Conservation (phyloP, 2,888 invertebrate species). For the Melanostoma scalare region DNA sequence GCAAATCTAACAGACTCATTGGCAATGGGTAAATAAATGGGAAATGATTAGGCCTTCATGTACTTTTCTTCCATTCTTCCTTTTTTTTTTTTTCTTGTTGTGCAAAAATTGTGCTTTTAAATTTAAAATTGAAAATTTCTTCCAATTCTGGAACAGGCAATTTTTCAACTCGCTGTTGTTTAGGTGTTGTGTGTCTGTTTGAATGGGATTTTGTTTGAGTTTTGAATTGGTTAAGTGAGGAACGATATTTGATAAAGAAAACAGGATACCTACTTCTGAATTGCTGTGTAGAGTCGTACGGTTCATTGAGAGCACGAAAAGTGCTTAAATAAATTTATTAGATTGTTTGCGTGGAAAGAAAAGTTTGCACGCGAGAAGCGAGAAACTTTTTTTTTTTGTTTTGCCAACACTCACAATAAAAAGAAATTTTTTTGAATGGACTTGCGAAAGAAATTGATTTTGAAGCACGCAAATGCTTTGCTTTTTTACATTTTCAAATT, state of each 20-base stretch:
- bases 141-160: constrained; percentile 23
- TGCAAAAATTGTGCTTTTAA: constrained; percentile 31
- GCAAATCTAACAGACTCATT: constrained; percentile 33
- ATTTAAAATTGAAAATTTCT: constrained; percentile 56
- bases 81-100: constrained; percentile 19
- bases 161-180: constrained; percentile 8
- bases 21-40: constrained; percentile 51
- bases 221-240: constrained; percentile 37
- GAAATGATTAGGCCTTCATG: constrained; percentile 62
- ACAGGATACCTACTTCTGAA: neutral
- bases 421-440: no score
- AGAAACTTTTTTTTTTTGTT: no score
- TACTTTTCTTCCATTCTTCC: neutral
- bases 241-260: constrained; percentile 25
- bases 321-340: no score
- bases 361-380: no score
- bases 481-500: no score
- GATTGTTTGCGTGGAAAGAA: no score
- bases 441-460: no score
- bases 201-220: constrained; percentile 27
- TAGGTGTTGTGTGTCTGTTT: neutral
- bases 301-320: neutral
- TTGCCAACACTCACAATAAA: no score
- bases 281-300: neutral
- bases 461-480: no score